Percentiles rank a stretch among this genome's conserved stretches.
Conservation (phyloP, 1,140 invertebrate species). For the Meloidogyne hapla region DNA sequence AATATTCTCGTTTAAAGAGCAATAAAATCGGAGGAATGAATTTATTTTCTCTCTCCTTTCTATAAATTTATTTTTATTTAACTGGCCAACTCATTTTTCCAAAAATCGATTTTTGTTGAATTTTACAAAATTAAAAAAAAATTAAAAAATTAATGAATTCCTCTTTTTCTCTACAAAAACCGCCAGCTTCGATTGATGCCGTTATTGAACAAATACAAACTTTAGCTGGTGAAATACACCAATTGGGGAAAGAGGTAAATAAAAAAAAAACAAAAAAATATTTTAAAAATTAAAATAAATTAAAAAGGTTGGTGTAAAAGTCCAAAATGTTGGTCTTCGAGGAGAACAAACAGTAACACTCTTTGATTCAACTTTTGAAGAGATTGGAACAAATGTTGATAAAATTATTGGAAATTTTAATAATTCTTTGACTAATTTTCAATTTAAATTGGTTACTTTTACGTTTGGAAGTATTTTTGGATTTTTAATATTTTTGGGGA, state of each 20-base stretch:
- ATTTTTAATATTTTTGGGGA: neutral
- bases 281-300: no score
- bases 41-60: no score
- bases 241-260: neutral
- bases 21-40: no score
- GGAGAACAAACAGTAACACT: slow-evolving; percentile 6
- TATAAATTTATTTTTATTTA: no score
- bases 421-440: neutral
- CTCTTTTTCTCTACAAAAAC: no score
- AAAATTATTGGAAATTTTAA: slow-evolving; percentile 5
- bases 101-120: no score
- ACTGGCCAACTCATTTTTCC: no score
- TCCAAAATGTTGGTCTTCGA: neutral
- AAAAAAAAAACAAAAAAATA: neutral
- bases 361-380: slow-evolving; percentile 16
- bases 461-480: neutral
- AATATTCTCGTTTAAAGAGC: no score
- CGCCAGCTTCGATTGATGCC: no score
- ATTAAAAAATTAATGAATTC: no score
- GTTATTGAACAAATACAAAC: neutral
- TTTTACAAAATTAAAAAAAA: no score
- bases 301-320: neutral
- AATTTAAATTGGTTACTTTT: neutral
- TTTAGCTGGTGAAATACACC: neutral
- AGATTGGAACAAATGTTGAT: slow-evolving; percentile 20